Base-by-base conservation (phyloP, 2,113 vertebrate species). In the Paraplagusia blochii region DNA sequence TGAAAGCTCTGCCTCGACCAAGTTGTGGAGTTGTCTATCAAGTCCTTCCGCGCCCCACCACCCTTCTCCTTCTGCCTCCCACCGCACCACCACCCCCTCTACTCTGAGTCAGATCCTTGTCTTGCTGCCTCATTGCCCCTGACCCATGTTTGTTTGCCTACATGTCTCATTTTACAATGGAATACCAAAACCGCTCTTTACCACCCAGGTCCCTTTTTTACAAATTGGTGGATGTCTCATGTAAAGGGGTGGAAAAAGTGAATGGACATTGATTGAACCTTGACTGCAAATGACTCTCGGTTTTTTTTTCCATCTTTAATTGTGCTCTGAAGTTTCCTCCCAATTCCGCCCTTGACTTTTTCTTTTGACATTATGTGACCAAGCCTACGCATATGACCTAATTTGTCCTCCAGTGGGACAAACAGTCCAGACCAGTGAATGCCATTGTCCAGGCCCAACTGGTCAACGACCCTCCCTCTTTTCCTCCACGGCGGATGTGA, bases 1-100 rank as follows among this genome's bases (percentile, higher is more conserved):
- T 89, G 87, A 90, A 91, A 89, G 85, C 85, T 87, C 80, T 82
- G 83, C 82, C 85, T 84, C 84, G 70, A 79, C 79, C 60, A 69
- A 79, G 76, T 76, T 77, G 86, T 64, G 67, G 72, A 88, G 81
- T 88, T 90, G 88, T 90, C 85, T 85, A 88, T 90, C 88, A 90
- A 87, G 79, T 71, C 80, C 74, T 83, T 78, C 58, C 63, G 66
- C 68, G 58, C 51, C 63, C 59, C 56, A 5, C 74, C 58, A 53
- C 64, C 64, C 71, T 29, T 59, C 68, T 52, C 57, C 62, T 39
- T 69, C 66, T 39, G 74, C 77, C 58, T 49, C 46, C 63, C 65
- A 19, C 69, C 49, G 38, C 43, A 34, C 47, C 57, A 34, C 54
- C 72, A 67, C 44, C 44, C 47, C 44, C 54, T 35, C 39, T 42